Conservation (phyloP, 2,113 vertebrate species). For the Lynx canadensis region DNA sequence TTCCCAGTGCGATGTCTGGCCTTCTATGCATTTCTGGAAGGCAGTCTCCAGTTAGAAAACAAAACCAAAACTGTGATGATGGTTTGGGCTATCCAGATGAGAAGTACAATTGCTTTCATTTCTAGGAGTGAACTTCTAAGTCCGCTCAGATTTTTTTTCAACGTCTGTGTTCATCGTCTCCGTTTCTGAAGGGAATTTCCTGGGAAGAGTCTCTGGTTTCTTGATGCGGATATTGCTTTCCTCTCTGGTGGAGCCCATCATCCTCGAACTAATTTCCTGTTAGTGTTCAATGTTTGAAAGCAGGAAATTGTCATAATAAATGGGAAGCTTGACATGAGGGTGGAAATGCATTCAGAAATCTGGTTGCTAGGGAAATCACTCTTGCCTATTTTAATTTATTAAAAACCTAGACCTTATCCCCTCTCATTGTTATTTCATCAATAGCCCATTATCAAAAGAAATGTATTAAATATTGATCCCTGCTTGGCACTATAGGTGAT, state of each 20-base stretch:
- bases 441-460: slow-evolving; percentile 30
- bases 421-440: slow-evolving; percentile 10
- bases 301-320: slow-evolving; percentile 53
- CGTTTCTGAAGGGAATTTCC: slow-evolving; percentile 28
- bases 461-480: background rate
- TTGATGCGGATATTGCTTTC: slow-evolving; percentile 39
- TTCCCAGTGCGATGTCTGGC: background rate
- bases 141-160: background rate
- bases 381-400: slow-evolving; percentile 19
- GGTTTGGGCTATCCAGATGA: background rate
- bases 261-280: slow-evolving; percentile 66
- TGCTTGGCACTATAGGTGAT: background rate
- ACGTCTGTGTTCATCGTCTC: background rate
- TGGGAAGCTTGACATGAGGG: slow-evolving; percentile 44
- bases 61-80: background rate
- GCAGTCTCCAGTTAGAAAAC: background rate
- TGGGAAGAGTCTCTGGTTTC: slow-evolving; percentile 45
- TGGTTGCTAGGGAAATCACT: slow-evolving; percentile 56
- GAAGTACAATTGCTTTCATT: background rate
- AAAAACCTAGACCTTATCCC: background rate
- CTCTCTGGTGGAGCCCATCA: slow-evolving; percentile 33
- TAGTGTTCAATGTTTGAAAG: slow-evolving; percentile 22
- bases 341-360: slow-evolving; percentile 33
- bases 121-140: background rate
- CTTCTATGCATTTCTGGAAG: background rate